Base-by-base conservation (phyloP, 1,140 invertebrate species). In the Phthorimaea operculella region DNA sequence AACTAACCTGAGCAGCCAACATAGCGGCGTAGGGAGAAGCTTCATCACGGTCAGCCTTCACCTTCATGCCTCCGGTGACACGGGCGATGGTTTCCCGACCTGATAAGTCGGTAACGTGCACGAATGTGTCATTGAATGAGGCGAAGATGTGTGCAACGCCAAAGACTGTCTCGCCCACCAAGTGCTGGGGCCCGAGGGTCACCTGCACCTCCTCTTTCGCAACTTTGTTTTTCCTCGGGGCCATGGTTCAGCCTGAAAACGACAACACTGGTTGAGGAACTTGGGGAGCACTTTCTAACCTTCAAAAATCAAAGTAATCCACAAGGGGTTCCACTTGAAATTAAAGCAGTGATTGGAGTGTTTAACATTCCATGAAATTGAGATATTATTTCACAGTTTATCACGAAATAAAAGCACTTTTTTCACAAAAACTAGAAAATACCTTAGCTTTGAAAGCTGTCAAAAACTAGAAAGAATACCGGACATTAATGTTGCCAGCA, bases 1-100 rank as follows among this genome's bases (percentile, higher is more conserved):
- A 58, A 69, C 61, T 33, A 87, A 95, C 94, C 89, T 99, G 98
- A 64, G 98, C 98, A 78, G 98, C 98, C 88, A 99, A 98, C 98
- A 99, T 99, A 92, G 98, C 98, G 79, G 98, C 98, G 77, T 99
- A 99, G 12, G 98, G 98, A 28, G 98, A 99, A 68, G 98, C 96
- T 87, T 99, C 98, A 88, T 99, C 98, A 90, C 98, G 92, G 88
- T 99, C 98, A 74, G 98, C 98, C 86, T 99, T 99, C 0, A 99
- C 98, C 89, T 99, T 99, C 98, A 99, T 99, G 58, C 98, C 98
- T 83, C 98, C 98, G 74, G 98, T 99, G 33, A 99, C 95, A 75
- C 98, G 90, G 56, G 95, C 94, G 76, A 99, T 99, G 2, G 98
- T 99, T 94, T 99, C 98, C 74, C 96, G 93, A 65, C 98, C 98